A percentile compares a stretch with the other conserved stretches of the same genome.
Conservation (phyloP, 2,113 vertebrate genomes). For the Datnioides undecimradiatus region DNA sequence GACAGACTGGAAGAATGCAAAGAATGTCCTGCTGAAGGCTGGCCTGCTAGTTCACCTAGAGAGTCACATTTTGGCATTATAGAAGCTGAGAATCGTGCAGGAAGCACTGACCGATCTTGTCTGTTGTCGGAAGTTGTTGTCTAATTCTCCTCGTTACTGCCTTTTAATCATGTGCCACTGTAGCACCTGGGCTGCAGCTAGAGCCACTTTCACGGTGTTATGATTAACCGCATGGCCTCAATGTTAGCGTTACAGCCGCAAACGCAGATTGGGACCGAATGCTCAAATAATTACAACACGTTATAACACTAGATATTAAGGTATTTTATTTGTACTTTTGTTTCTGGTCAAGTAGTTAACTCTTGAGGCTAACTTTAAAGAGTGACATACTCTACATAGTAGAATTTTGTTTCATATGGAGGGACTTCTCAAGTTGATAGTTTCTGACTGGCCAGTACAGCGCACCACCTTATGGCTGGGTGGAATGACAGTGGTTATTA, state of each 20-base stretch:
- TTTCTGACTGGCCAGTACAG: constrained; percentile 37
- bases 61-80: background rate
- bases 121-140: background rate
- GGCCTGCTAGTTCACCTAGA: background rate
- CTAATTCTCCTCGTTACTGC: background rate
- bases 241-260: background rate
- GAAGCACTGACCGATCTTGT: background rate
- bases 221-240: constrained; percentile 1
- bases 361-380: background rate
- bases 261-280: background rate
- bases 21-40: background rate
- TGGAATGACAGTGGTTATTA: constrained; percentile 68
- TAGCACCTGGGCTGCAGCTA: background rate
- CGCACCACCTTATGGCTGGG: constrained; percentile 45
- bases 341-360: background rate
- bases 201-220: background rate
- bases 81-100: background rate
- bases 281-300: background rate
- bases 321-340: background rate
- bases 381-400: background rate
- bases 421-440: constrained; percentile 27
- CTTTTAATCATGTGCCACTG: constrained; percentile 13
- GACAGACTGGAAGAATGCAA: background rate
- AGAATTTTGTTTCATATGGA: constrained; percentile 31
- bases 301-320: background rate